Percentiles rank a stretch among this genome's conserved stretches.
These are phyloP conservation scores for Bombus huntii DNA, from an alignment of 1,140 invertebrate species.

Conservation along the genomic window DNA sequence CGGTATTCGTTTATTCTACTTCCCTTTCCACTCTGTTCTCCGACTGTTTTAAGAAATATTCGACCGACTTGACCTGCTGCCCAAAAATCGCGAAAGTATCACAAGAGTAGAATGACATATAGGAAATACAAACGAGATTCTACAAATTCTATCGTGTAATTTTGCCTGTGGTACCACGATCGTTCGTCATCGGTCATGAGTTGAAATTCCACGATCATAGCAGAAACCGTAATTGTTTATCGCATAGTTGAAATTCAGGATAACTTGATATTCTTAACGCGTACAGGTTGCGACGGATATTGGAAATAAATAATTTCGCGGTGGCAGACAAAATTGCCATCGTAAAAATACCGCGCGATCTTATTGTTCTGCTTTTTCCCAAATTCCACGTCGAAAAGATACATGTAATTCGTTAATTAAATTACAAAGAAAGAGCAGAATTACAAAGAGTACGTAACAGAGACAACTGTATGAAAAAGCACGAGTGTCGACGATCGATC, in stretches of 20 bases:
- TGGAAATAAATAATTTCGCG: neutral
- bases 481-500: neutral
- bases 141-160: neutral
- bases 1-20: slow-evolving; percentile 41
- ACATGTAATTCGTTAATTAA: neutral
- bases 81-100: slow-evolving; percentile 4
- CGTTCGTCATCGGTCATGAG: neutral
- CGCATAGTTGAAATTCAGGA: neutral
- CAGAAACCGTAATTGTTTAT: neutral
- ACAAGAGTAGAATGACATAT: neutral
- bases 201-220: neutral
- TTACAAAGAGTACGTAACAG: neutral
- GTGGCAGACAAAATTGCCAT: neutral
- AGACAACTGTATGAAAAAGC: neutral
- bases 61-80: neutral
- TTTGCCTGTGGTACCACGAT: fast-evolving
- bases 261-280: neutral
- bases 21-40: slow-evolving; percentile 28
- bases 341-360: neutral
- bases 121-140: neutral
- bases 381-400: neutral
- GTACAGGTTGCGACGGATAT: neutral
- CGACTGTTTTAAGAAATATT: slow-evolving; percentile 46
- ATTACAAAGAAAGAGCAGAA: neutral
- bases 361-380: neutral